phyloP scores from a whole-genome alignment of 2,797 vertebrate genomes.

The Notoglanidium macrostoma region DNA sequence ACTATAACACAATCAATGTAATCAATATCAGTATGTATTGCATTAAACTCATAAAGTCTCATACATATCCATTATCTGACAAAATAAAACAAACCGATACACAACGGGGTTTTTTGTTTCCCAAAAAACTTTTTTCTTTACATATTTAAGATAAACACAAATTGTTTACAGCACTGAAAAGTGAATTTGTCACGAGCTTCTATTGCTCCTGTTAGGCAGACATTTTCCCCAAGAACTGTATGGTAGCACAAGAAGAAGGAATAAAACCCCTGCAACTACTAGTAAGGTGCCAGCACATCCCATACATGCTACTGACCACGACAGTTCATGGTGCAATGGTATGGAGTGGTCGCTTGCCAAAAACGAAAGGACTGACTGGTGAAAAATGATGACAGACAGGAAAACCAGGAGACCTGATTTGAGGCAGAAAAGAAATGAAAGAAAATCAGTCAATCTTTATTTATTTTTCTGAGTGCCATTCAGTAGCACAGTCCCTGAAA shows the following conservation, averaged over 20 bases:
- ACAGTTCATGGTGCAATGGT: conserved; percentile 79
- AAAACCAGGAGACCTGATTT: conserved; percentile 79
- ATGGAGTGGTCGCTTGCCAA: conserved; percentile 74
- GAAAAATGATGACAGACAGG: conserved; percentile 79
- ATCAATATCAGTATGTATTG: not conserved
- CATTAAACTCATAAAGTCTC: conserved; percentile 4
- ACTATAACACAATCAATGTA: not conserved
- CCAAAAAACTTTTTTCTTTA: not conserved
- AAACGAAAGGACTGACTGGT: conserved; percentile 78
- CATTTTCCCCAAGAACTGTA: conserved; percentile 75
- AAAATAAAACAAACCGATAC: not conserved
- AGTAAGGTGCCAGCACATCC: conserved; percentile 77
- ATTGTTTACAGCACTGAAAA: not conserved
- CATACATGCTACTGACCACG: conserved; percentile 84
- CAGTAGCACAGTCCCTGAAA: not conserved
- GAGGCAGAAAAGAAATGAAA: conserved; percentile 21
- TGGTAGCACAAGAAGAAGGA: conserved; percentile 79
- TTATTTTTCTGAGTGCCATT: not conserved
- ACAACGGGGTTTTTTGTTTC: not conserved
- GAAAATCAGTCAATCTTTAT: not conserved
- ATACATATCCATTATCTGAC: not conserved
- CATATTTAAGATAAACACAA: not conserved
- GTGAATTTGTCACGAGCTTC: conserved; percentile 63
- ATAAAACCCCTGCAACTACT: conserved; percentile 76
- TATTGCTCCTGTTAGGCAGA: conserved; percentile 66